A percentile compares a stretch with the other conserved stretches of the same genome.
Conservation (phyloP, 2,888 invertebrate species). For the Epirrhoe tristata region DNA sequence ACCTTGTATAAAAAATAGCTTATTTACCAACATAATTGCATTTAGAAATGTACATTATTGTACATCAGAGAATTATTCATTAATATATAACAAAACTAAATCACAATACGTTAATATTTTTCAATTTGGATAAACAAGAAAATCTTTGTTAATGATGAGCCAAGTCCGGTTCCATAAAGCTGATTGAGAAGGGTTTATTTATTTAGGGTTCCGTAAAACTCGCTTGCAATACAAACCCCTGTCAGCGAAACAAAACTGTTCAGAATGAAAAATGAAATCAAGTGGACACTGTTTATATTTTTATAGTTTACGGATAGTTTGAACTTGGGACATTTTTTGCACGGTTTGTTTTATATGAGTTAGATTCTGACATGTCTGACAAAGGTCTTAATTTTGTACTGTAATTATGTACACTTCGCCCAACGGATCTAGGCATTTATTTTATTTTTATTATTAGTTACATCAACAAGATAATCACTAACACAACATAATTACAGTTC, state of each 20-base stretch:
- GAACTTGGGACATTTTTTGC: slow-evolving; percentile 47
- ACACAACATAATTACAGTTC: too few species aligned
- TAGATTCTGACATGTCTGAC: not conserved
- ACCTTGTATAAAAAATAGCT: too few species aligned
- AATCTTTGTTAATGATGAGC: slow-evolving; percentile 73
- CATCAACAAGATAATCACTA: too few species aligned
- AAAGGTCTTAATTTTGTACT: too few species aligned
- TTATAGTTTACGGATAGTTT: slow-evolving; percentile 41
- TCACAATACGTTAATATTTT: not conserved
- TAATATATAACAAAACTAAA: not conserved
- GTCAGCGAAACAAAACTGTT: slow-evolving; percentile 79
- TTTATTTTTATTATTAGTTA: too few species aligned
- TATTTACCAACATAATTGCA: too few species aligned
- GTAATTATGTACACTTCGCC: too few species aligned
- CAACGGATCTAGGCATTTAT: too few species aligned
- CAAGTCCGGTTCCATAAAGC: slow-evolving; percentile 57
- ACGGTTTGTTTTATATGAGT: not conserved
- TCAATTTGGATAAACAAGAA: slow-evolving; percentile 30
- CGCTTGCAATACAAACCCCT: slow-evolving; percentile 74
- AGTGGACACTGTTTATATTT: slow-evolving; percentile 68
- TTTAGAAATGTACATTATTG: too few species aligned
- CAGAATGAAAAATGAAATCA: slow-evolving; percentile 84
- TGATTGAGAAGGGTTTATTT: slow-evolving; percentile 63
- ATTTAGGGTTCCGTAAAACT: slow-evolving; percentile 57
- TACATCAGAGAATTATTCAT: too few species aligned